These are phyloP conservation scores for Nebria brevicollis DNA, from an alignment of 2,888 invertebrate species.

Conservation along the genomic window DNA sequence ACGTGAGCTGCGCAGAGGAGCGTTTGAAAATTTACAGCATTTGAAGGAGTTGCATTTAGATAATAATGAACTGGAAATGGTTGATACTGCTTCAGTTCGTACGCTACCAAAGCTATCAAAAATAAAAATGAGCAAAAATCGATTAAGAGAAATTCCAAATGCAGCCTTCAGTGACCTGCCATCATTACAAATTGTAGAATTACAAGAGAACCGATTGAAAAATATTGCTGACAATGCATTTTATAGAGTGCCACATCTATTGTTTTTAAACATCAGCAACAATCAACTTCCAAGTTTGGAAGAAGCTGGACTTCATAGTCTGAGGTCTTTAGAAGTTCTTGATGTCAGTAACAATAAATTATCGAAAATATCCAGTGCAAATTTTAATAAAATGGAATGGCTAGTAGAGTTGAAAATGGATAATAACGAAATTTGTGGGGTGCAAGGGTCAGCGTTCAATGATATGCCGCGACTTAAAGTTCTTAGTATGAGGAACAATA, in stretches of 20 bases:
- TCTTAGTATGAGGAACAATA: conserved; percentile 80
- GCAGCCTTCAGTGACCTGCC: conserved; percentile 81
- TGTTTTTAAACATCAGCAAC: conserved; percentile 84
- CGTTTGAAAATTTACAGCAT: conserved; percentile 76
- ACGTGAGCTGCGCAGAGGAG: conserved; percentile 74
- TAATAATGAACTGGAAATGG: conserved; percentile 79
- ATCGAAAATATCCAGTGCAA: conserved; percentile 71
- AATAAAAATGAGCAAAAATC: conserved; percentile 73
- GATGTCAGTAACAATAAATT: conserved; percentile 86
- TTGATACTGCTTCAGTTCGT: conserved; percentile 78
- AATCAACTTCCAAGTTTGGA: conserved; percentile 82
- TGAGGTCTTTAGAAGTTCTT: conserved; percentile 83
- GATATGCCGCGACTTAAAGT: conserved; percentile 86
- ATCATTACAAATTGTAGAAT: conserved; percentile 76
- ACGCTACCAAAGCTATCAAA: conserved; percentile 74
- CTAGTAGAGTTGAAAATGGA: conserved; percentile 87
- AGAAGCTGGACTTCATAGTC: conserved; percentile 76
- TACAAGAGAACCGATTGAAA: conserved; percentile 82
- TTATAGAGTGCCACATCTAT: conserved; percentile 78
- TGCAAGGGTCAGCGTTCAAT: conserved; percentile 83
- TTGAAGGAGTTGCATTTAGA: conserved; percentile 81
- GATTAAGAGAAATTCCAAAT: conserved; percentile 78
- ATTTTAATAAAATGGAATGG: conserved; percentile 83
- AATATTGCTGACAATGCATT: conserved; percentile 80
- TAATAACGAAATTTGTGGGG: conserved; percentile 83